Evolutionary conservation across 2,888 invertebrate species (phyloP).

Genomic region (Camptogramma bilineatum): DNA sequence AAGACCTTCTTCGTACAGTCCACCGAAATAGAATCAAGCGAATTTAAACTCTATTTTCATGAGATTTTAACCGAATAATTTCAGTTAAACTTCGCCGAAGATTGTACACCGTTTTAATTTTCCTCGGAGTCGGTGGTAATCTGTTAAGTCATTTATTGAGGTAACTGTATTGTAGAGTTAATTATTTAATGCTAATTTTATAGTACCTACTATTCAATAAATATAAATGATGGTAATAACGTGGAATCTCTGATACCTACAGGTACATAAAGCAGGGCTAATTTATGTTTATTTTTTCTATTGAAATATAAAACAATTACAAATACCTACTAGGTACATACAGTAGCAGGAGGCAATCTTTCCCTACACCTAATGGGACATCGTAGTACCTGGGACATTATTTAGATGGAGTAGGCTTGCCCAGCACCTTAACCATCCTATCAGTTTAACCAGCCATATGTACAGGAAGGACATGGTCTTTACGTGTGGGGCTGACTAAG

Average conservation of each 20-base stretch:
- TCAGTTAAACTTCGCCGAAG: conserved; percentile 8
- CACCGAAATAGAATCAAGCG: conserved; percentile 23
- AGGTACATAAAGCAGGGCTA: not conserved
- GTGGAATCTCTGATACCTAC: not conserved
- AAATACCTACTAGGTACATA: no score
- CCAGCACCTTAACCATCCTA: no score
- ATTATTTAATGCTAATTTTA: conserved; percentile 1
- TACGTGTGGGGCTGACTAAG: no score
- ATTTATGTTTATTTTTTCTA: not conserved
- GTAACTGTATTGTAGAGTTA: conserved; percentile 21
- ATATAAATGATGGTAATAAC: not conserved
- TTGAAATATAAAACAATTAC: no score
- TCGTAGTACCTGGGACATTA: no score
- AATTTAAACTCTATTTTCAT: conserved; percentile 21
- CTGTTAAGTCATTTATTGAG: conserved; percentile 41
- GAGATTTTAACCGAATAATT: conserved; percentile 13
- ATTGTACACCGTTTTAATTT: conserved; percentile 41
- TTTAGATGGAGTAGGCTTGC: no score
- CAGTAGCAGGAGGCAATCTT: no score
- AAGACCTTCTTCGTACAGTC: conserved; percentile 36
- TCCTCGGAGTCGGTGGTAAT: conserved; percentile 39
- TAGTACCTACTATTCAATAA: not conserved
- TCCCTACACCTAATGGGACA: no score
- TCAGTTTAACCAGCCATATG: no score
- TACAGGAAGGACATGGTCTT: no score